Percentiles rank a stretch among this genome's conserved stretches.
These are phyloP conservation scores for Stichodactyla mertensii DNA, from an alignment of 64 coral and sea anemone species.

Conservation along the genomic window DNA sequence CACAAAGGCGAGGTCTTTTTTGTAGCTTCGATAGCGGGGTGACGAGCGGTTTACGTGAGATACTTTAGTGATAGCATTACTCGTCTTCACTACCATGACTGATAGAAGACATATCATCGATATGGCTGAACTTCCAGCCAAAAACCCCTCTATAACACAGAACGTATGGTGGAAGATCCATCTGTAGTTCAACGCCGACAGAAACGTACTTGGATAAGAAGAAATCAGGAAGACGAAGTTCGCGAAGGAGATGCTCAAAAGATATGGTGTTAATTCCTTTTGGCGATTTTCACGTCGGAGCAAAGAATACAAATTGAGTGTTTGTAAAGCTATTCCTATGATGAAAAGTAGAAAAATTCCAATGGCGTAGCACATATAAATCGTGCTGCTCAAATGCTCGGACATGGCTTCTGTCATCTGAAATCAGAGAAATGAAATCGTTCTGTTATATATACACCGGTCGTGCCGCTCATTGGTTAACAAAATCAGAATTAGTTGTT, in stretches of 20 bases:
- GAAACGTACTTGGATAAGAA: neutral
- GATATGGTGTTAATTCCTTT: slow-evolving; percentile 2
- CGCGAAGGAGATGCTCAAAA: neutral
- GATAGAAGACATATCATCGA: neutral
- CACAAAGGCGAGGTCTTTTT: neutral
- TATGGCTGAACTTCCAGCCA: neutral
- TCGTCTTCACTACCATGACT: neutral
- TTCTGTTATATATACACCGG: neutral
- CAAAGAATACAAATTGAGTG: neutral
- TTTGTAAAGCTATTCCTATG: neutral
- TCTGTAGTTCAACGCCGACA: neutral
- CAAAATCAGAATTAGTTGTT: too few relatives aligned
- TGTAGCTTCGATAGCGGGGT: neutral
- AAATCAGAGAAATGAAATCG: neutral
- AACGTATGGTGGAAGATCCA: neutral
- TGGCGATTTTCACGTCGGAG: neutral
- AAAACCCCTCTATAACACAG: neutral
- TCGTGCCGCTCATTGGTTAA: too few relatives aligned
- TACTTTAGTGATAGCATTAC: neutral
- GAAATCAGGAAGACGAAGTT: neutral
- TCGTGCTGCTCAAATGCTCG: neutral
- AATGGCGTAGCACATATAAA: neutral
- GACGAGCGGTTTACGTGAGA: too few relatives aligned
- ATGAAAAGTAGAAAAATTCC: neutral
- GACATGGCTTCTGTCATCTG: neutral